phyloP scores from a whole-genome alignment of 2,113 vertebrate species.

The Catharus bicknelli region DNA sequence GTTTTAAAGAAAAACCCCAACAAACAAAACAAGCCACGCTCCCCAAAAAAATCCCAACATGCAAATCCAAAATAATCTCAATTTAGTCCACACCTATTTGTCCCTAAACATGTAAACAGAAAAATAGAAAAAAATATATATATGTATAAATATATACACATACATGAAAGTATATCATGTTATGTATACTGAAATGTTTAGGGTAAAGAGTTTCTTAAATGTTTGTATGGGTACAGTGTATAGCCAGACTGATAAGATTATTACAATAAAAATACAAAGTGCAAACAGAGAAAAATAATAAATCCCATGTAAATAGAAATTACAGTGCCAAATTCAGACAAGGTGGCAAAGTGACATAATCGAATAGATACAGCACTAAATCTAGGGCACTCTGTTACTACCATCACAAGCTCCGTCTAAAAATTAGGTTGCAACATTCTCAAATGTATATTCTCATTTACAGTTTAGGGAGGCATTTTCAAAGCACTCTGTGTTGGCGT shows the following conservation, averaged over 20 bases:
- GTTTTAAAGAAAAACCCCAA: background rate
- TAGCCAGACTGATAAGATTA: background rate
- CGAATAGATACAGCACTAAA: constrained; percentile 16
- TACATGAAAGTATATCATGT: background rate
- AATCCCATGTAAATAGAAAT: constrained; percentile 6
- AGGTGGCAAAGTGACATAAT: constrained; percentile 46
- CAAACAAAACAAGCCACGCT: rapidly evolving
- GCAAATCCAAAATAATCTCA: background rate
- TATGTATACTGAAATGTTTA: background rate
- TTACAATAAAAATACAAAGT: background rate
- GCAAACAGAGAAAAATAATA: background rate
- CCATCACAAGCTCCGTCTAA: constrained; percentile 30
- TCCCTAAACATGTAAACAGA: background rate
- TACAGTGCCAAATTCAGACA: constrained; percentile 15
- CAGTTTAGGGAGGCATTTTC: constrained; percentile 56
- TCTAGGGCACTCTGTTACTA: constrained; percentile 58
- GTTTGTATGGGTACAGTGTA: background rate
- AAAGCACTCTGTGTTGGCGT: background rate
- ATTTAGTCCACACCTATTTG: background rate
- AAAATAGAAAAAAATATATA: background rate
- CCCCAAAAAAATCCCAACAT: rapidly evolving
- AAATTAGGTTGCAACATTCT: constrained; percentile 67
- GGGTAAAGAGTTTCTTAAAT: background rate
- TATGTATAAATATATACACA: background rate
- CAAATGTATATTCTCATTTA: constrained; percentile 63